Base-by-base conservation (phyloP, 2,113 vertebrate species). In the Myiopsitta monachus region DNA sequence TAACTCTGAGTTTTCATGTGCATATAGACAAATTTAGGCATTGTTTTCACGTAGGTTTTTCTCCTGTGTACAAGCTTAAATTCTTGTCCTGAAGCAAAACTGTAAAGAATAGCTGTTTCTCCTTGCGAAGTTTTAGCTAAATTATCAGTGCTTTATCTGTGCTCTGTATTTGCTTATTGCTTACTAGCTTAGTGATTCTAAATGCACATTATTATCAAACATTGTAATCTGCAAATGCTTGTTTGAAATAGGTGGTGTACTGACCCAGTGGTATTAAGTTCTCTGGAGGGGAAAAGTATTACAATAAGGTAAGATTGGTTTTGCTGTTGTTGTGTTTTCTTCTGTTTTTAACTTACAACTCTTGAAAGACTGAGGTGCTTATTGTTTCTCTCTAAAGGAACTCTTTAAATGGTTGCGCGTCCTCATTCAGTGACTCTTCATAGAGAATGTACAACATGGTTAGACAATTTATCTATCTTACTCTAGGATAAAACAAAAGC, bases 161-260 rank as follows among this genome's bases (percentile, higher is more conserved):
- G 28, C 28, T 68, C n/a, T 59, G 5, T 63, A 7, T 63, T 83
- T 62, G 19, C 47, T 61, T 82, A 39, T 39, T 19, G n/a, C 11
- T 94, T 75, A 12, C 9, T 72, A 38, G 16, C 64, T 86, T 36
- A 51, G 44, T 76, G 44, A 61, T 75, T 9, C 11, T 81, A 11
- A 67, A 69, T 36, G 17, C 55, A 1, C 77, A 10, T 67, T 87
- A 47, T 47, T n/a, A 24, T 70, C 18, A 84, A 70, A 61, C 33
- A 22, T 3, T 80, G 11, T 62, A 19, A 73, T 61, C 44, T 80
- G 22, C 24, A 73, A 92, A 61, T 77, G 10, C 78, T 75, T 95
- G 41, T 87, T 88, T 86, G 44, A 36, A 97, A 72, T 44, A 99
- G 99, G 95, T 99, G 99, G 99, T 99, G 99, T 97, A 95, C 98